Evolutionary conservation across 2,113 vertebrate species (phyloP), one percentile per base, ranked within the genome.

Genomic region (Clupea harengus): DNA sequence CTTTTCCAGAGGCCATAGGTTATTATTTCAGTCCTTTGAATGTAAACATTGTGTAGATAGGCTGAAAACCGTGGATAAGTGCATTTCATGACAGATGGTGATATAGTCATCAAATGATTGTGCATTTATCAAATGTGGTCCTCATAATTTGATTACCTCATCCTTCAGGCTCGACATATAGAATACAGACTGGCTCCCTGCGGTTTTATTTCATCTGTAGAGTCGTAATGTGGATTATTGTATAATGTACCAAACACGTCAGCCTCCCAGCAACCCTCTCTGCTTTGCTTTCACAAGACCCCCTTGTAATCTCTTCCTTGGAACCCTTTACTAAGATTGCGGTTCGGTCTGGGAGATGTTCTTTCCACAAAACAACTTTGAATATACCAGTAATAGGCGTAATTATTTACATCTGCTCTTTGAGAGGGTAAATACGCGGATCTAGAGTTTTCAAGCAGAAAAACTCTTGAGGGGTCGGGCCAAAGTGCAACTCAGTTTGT

Each of bases 401-500:
- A 78, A 44, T 15, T 78, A 78, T 78, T 78, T 17, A 39, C 72
- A 78, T 78, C 72, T 78, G 25, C 5, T 15, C 28, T 32, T 78
- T 32, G 4, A 44, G 28, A 78, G 72, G 8, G 72, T 78, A 39
- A 78, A 78, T 28, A 78, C 39, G 25, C 15, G 28, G 28, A 78
- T 75, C 67, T 39, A 78, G 67, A 67, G 9, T 32, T 52, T 44
- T 47, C 49, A 50, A 81, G 39, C 39, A 60, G 57, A n/a, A 54
- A 50, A n/a, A 10, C 25, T 49, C 75, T 81, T 45, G 7, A 83
- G 80, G 72, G 82, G 85, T 86, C 57, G 83, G 78, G 78, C 72
- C 72, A 88, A 83, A 86, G 82, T 46, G 82, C 87, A 44, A 49
- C 39, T 2, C 49, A 78, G n/a, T 87, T 75, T 49, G 82, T 85